Percentiles rank a stretch among this genome's conserved stretches.
These are phyloP conservation scores for Yponomeuta evonymella DNA, from an alignment of 2,888 invertebrate species.

Conservation along the genomic window DNA sequence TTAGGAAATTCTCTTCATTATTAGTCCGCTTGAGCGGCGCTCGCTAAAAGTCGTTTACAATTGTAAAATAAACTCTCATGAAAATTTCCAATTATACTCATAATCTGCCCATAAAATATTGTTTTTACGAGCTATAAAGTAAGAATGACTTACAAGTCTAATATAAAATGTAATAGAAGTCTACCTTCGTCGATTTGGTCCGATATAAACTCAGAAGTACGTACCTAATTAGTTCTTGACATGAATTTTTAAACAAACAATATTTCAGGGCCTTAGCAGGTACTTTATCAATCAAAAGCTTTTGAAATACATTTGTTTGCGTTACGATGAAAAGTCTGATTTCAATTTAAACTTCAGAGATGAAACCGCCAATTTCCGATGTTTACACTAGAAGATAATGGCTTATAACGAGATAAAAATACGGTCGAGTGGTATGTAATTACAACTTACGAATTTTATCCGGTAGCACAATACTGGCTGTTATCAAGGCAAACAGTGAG, in stretches of 20 bases:
- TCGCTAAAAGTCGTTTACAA: not conserved
- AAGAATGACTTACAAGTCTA: too few relatives aligned
- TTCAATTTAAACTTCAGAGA: conserved; percentile 3
- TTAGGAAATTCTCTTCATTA: not conserved
- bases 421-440: conserved; percentile 18
- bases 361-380: conserved; percentile 35
- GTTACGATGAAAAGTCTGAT: conserved; percentile 9
- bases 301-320: conserved; percentile 9
- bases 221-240: too few relatives aligned
- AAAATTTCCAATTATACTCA: not conserved
- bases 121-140: too few relatives aligned
- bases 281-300: not conserved
- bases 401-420: conserved; percentile 34
- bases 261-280: too few relatives aligned
- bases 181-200: too few relatives aligned
- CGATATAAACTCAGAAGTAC: too few relatives aligned
- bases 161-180: too few relatives aligned
- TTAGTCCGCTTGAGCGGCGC: not conserved
- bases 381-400: conserved; percentile 42
- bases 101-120: too few relatives aligned
- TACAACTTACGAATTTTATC: conserved; percentile 38
- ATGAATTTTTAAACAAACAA: too few relatives aligned
- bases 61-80: not conserved
- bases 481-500: conserved; percentile 35
- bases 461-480: conserved; percentile 30